A percentile compares a stretch with the other conserved stretches of the same genome.
Evolutionary conservation across 2,113 vertebrate genomes (phyloP).

Genomic region (Prolemur simus): DNA sequence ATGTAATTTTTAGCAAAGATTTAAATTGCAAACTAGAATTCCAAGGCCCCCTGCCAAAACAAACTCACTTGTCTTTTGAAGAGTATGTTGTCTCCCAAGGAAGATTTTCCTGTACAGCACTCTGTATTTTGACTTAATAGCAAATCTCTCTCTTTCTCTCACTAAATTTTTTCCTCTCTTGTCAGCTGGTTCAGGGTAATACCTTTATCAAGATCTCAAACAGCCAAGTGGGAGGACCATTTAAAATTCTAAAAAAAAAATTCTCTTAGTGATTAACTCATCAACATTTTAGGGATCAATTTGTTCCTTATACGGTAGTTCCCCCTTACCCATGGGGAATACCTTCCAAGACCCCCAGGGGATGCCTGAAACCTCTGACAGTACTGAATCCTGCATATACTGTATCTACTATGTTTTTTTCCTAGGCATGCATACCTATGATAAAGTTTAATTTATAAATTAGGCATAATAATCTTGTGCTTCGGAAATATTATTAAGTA

Average conservation of each 20-base stretch:
- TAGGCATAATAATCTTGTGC: background rate
- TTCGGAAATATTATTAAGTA: background rate
- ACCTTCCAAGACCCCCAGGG: background rate
- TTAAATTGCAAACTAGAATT: conserved; percentile 78
- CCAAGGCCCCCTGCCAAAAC: conserved; percentile 69
- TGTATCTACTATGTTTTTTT: background rate
- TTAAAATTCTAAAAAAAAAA: background rate
- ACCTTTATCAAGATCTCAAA: conserved; percentile 41
- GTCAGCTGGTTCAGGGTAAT: background rate
- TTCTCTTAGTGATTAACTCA: background rate
- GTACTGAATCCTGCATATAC: background rate
- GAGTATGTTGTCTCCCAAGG: conserved; percentile 40
- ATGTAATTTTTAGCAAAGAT: conserved; percentile 74
- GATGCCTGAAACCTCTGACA: background rate
- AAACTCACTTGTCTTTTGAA: conserved; percentile 59
- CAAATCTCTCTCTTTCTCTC: conserved; percentile 2
- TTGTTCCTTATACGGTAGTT: background rate
- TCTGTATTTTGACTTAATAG: conserved; percentile 49
- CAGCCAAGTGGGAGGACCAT: background rate
- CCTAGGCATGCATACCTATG: background rate
- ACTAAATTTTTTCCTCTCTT: background rate
- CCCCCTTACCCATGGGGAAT: background rate
- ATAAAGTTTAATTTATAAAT: background rate
- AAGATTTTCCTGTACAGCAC: background rate
- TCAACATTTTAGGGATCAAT: background rate